Evolutionary conservation across 2,797 vertebrate genomes (phyloP).

Genomic region (Lithobates pipiens): DNA sequence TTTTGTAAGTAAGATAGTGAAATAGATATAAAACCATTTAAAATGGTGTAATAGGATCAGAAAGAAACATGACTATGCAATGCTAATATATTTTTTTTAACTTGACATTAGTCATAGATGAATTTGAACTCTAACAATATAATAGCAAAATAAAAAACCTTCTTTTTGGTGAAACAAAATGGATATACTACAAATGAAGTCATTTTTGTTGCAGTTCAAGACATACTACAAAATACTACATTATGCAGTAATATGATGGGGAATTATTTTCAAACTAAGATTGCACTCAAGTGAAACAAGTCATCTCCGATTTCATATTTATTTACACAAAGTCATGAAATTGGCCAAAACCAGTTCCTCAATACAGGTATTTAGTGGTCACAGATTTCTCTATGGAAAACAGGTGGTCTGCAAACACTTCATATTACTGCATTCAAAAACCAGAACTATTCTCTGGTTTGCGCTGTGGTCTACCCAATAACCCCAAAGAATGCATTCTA

Average conservation of each 20-base stretch:
- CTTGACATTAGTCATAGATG: background rate
- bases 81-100: background rate
- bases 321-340: conserved; percentile 32
- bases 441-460: conserved; percentile 35
- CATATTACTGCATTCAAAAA: conserved; percentile 8
- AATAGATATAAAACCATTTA: too few relatives aligned
- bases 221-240: conserved; percentile 19
- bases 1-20: too few relatives aligned
- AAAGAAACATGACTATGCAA: too few relatives aligned
- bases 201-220: background rate
- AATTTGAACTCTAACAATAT: background rate
- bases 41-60: too few relatives aligned
- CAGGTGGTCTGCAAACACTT: conserved; percentile 59
- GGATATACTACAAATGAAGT: background rate
- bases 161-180: background rate
- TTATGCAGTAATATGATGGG: conserved; percentile 23
- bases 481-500: conserved; percentile 44
- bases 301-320: conserved; percentile 38
- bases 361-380: conserved; percentile 50
- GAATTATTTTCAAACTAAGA: conserved; percentile 9
- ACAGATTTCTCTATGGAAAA: conserved; percentile 51
- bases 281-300: conserved; percentile 37
- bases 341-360: conserved; percentile 35
- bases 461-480: conserved; percentile 47
- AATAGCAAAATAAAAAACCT: background rate